Percentiles rank a stretch among this genome's conserved stretches.
Conservation (phyloP, 2,113 vertebrate species). For the Pseudorasbora parva region DNA sequence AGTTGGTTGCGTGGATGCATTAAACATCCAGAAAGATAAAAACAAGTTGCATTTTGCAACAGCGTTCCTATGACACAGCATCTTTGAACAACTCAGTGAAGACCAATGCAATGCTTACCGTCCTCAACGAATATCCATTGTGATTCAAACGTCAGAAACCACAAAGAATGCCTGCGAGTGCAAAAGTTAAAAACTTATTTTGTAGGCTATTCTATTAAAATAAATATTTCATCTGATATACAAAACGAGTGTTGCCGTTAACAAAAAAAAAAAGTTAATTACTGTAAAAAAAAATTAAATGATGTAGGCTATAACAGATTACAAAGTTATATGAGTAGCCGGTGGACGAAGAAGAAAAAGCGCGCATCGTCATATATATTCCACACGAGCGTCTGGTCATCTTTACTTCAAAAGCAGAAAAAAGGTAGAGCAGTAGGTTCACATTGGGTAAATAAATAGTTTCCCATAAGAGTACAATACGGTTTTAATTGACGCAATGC, state of each 20-base stretch:
- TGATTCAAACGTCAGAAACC: background rate
- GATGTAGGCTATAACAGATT: background rate
- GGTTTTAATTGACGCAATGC: background rate
- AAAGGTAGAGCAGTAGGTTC: background rate
- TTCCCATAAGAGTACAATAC: background rate
- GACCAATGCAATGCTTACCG: slow-evolving; percentile 11
- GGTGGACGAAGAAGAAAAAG: background rate
- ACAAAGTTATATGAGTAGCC: background rate
- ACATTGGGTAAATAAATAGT: background rate
- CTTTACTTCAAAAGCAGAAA: background rate
- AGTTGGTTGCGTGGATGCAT: background rate
- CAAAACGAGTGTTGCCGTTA: too few relatives aligned
- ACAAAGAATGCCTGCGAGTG: background rate
- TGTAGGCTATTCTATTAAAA: background rate
- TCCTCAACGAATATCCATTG: slow-evolving; percentile 1
- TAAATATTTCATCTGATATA: background rate
- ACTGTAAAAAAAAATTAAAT: background rate
- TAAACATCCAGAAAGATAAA: background rate
- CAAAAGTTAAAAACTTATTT: background rate
- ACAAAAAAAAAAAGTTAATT: background rate
- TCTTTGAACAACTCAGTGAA: background rate
- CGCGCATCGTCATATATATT: background rate
- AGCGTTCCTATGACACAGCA: slow-evolving; percentile 5
- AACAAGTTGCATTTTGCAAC: background rate
- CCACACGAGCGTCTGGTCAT: background rate